Evolutionary conservation across 2,888 invertebrate genomes (phyloP).

Genomic region (Mythimna vitellina): DNA sequence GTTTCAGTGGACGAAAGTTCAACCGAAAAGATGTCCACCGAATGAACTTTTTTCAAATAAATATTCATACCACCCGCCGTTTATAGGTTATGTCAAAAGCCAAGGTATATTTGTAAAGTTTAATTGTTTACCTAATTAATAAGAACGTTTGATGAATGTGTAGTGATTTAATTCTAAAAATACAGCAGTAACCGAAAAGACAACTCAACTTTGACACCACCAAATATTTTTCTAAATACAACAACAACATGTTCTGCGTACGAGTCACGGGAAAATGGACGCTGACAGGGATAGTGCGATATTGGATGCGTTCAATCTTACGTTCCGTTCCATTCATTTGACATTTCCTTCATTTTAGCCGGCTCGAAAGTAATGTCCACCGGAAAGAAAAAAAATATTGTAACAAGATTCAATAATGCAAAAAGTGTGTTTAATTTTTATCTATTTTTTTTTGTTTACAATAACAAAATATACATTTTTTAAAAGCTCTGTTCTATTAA

Average conservation of each 20-base stretch:
- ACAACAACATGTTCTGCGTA: not conserved
- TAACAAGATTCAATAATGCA: not conserved
- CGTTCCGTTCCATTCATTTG: not conserved
- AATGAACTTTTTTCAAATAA: not conserved
- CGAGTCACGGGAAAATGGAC: not conserved
- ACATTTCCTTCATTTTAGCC: not conserved
- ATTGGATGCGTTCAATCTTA: not conserved
- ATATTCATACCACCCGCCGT: not conserved
- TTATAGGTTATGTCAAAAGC: not conserved
- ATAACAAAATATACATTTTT: no score
- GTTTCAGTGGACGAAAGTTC: slow-evolving; percentile 2
- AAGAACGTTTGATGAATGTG: slow-evolving; percentile 1
- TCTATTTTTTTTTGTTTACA: no score
- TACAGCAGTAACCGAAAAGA: not conserved
- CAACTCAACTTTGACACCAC: not conserved
- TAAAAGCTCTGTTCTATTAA: no score
- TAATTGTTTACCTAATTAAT: not conserved
- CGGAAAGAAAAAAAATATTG: slow-evolving; percentile 3
- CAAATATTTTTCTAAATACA: not conserved
- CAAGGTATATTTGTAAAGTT: not conserved
- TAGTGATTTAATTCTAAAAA: slow-evolving; percentile 1
- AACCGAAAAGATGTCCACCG: slow-evolving; percentile 3
- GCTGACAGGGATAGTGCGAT: not conserved
- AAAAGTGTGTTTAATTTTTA: not conserved
- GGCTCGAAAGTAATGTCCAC: slow-evolving; percentile 3